These are phyloP conservation scores for Encarsia formosa DNA, from an alignment of 2,888 invertebrate genomes.

Conservation along the genomic window DNA sequence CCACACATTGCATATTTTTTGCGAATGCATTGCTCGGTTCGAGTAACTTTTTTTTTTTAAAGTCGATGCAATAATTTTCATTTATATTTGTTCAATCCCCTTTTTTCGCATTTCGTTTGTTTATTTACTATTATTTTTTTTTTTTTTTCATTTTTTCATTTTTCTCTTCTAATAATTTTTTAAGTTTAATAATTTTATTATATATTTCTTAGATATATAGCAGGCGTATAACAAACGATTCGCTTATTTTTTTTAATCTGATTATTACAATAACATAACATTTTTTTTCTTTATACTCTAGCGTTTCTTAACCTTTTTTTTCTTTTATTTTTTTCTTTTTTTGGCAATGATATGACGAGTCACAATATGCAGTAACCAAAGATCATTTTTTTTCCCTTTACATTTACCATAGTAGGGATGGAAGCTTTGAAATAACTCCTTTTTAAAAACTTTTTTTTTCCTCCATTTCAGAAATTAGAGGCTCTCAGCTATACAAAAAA, in stretches of 20 bases:
- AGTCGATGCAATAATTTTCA: constrained; percentile 33
- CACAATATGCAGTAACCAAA: constrained; percentile 21
- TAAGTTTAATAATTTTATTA: constrained; percentile 19
- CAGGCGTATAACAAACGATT: constrained; percentile 46
- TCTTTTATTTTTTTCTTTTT: constrained; percentile 20
- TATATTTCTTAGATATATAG: constrained; percentile 32
- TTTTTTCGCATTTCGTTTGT: constrained; percentile 30
- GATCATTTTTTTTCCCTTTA: constrained; percentile 2
- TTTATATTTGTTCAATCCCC: constrained; percentile 34
- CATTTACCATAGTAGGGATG: neutral
- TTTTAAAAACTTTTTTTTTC: neutral
- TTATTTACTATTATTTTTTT: constrained; percentile 2
- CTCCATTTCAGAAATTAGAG: constrained; percentile 11
- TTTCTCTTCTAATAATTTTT: too few species aligned
- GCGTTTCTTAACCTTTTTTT: constrained; percentile 16
- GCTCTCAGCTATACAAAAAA: constrained; percentile 33
- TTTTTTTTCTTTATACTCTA: constrained; percentile 30
- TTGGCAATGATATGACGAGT: constrained; percentile 28
- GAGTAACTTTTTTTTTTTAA: constrained; percentile 43
- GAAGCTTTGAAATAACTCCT: constrained; percentile 11
- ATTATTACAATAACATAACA: constrained; percentile 44
- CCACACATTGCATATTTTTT: constrained; percentile 43
- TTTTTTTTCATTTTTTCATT: too few species aligned
- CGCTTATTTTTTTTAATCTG: constrained; percentile 30
- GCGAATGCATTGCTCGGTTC: too few species aligned